These are phyloP conservation scores for Sus scrofa DNA, from an alignment of 2,113 vertebrate genomes.

Conservation along the genomic window DNA sequence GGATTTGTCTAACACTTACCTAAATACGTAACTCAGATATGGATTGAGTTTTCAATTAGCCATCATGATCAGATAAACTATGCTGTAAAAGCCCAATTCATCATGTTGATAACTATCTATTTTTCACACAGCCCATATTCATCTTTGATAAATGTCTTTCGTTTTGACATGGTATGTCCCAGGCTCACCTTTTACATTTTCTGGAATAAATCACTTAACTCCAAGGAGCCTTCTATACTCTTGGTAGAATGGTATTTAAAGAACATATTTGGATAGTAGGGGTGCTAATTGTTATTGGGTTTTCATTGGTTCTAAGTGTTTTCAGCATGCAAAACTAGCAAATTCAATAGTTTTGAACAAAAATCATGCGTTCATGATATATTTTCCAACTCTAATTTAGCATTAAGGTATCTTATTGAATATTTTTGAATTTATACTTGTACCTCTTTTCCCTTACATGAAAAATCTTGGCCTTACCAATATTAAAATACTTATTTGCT, in stretches of 20 bases:
- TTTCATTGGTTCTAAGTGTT: neutral
- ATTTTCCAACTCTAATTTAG: conserved; percentile 13
- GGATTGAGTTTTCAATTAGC: no score
- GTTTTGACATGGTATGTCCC: neutral
- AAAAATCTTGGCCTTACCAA: neutral
- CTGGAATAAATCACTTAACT: neutral
- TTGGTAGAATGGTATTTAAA: neutral
- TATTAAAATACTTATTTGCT: neutral
- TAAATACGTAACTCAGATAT: conserved; percentile 19
- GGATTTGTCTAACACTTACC: conserved; percentile 29
- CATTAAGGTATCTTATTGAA: neutral
- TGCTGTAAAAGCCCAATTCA: neutral
- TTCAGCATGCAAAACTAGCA: neutral
- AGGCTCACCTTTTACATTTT: neutral
- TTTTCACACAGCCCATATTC: neutral
- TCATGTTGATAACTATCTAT: neutral
- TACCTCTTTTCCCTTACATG: neutral
- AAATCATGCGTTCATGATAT: neutral
- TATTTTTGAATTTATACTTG: neutral
- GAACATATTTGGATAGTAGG: neutral
- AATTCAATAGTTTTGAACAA: neutral
- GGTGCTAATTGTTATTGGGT: neutral
- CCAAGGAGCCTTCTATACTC: neutral
- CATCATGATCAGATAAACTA: neutral
- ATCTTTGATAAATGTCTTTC: neutral